These are phyloP conservation scores for Aplochiton taeniatus DNA, from an alignment of 2,797 vertebrate species.

Conservation along the genomic window DNA sequence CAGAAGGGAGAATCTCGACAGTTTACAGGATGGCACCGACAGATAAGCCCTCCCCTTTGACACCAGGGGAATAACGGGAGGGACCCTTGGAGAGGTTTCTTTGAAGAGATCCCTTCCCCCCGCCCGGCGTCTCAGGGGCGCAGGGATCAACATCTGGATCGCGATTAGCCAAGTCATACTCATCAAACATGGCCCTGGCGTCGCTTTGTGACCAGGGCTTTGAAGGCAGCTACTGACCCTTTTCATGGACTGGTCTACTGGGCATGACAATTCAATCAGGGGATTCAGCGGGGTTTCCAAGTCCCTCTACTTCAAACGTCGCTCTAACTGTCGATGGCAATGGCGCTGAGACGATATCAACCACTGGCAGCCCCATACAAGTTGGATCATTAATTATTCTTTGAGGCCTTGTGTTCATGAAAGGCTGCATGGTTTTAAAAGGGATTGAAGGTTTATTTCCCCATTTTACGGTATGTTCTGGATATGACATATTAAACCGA, in stretches of 20 bases:
- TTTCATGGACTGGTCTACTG: conserved; percentile 60
- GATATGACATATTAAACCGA: too few species aligned
- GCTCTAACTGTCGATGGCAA: conserved; percentile 56
- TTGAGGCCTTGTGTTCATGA: too few species aligned
- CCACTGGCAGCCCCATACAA: conserved; percentile 8
- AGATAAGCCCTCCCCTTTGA: conserved; percentile 39
- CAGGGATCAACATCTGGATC: conserved; percentile 51
- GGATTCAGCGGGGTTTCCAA: conserved; percentile 51
- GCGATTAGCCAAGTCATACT: conserved; percentile 42
- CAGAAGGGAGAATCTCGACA: conserved; percentile 14
- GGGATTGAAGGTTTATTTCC: too few species aligned
- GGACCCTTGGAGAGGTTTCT: conserved; percentile 53
- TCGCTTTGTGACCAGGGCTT: conserved; percentile 41
- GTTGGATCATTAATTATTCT: too few species aligned
- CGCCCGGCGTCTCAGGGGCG: conserved; percentile 25
- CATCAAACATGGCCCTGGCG: conserved; percentile 36
- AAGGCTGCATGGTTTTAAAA: too few species aligned
- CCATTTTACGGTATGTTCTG: too few species aligned
- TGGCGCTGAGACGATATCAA: conserved; percentile 48
- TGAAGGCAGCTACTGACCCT: conserved; percentile 63
- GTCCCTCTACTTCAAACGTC: conserved; percentile 41
- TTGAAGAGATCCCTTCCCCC: conserved; percentile 44
- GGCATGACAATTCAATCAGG: conserved; percentile 68
- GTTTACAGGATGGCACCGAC: conserved; percentile 23
- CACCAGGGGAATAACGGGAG: conserved; percentile 37